phyloP scores from a whole-genome alignment of 2,797 vertebrate species.

The Enteromius paludinosus region DNA sequence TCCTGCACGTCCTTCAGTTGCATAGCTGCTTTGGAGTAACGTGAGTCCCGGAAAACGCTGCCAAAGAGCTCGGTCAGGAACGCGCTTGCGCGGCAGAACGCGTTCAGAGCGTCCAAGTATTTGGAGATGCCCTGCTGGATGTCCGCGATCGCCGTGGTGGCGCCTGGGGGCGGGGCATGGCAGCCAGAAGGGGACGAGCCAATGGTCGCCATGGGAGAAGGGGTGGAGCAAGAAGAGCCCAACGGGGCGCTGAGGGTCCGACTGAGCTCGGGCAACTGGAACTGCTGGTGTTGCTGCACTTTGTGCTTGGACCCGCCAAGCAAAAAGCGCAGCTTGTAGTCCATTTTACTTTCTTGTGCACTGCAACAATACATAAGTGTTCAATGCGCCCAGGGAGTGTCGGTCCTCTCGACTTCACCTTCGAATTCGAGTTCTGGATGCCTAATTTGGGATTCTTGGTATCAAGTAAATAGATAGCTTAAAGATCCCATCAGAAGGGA shows the following conservation, averaged over 20 bases:
- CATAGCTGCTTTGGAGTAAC: constrained; percentile 98
- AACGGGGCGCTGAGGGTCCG: constrained; percentile 91
- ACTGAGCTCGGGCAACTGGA: constrained; percentile 91
- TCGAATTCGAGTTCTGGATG: constrained; percentile 22
- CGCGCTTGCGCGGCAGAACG: constrained; percentile 97
- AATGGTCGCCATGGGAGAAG: constrained; percentile 81
- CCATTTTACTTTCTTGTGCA: constrained; percentile 98
- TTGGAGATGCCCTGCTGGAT: constrained; percentile 99
- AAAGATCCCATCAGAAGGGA: constrained; percentile 84
- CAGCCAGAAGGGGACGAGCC: constrained; percentile 78
- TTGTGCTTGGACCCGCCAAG: constrained; percentile 99
- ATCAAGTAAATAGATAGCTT: constrained; percentile 85
- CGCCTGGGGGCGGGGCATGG: constrained; percentile 77
- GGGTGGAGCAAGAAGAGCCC: constrained; percentile 82
- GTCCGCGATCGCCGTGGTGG: constrained; percentile 93
- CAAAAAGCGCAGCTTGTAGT: constrained; percentile 99
- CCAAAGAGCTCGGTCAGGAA: constrained; percentile 99
- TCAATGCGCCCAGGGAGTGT: constrained; percentile 74
- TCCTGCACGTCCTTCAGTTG: constrained; percentile 99
- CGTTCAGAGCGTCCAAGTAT: constrained; percentile 97
- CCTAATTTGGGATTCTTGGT: constrained; percentile 58
- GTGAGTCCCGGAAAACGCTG: constrained; percentile 96
- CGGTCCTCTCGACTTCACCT: constrained; percentile 45
- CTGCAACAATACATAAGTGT: constrained; percentile 99
- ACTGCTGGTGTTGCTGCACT: constrained; percentile 97